A percentile compares a stretch with the other conserved stretches of the same genome.
These are phyloP conservation scores for Euphydryas editha DNA, from an alignment of 2,888 invertebrate genomes.

Conservation along the genomic window DNA sequence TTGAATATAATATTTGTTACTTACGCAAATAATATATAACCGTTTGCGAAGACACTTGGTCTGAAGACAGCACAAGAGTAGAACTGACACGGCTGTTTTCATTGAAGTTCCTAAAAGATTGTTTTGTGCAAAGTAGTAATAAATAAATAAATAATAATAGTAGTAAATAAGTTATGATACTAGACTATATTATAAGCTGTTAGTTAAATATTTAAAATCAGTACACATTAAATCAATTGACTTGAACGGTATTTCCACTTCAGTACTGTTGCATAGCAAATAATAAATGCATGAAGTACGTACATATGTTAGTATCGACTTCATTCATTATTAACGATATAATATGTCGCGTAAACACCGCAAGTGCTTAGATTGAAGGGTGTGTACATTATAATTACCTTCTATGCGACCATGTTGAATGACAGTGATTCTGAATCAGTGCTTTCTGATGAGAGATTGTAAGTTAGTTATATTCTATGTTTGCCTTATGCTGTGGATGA, in stretches of 20 bases:
- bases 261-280: slow-evolving; percentile 6
- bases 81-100: too few species aligned
- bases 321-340: slow-evolving; percentile 7
- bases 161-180: too few species aligned
- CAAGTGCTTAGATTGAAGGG: neutral
- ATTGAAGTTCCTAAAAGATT: too few species aligned
- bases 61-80: too few species aligned
- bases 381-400: neutral
- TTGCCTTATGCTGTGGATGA: neutral
- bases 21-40: too few species aligned
- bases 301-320: neutral
- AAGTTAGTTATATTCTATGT: too few species aligned
- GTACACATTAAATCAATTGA: neutral
- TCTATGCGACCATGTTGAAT: neutral
- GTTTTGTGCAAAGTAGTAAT: too few species aligned
- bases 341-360: neutral
- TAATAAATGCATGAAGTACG: slow-evolving; percentile 2
- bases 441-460: too few species aligned
- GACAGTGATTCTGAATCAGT: neutral
- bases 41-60: too few species aligned
- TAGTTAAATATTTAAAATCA: neutral
- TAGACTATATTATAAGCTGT: too few species aligned
- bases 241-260: slow-evolving; percentile 2
- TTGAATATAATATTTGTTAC: too few species aligned
- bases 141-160: too few species aligned